Evolutionary conservation across 2,113 vertebrate species (phyloP).

Genomic region (Ascaphus truei): DNA sequence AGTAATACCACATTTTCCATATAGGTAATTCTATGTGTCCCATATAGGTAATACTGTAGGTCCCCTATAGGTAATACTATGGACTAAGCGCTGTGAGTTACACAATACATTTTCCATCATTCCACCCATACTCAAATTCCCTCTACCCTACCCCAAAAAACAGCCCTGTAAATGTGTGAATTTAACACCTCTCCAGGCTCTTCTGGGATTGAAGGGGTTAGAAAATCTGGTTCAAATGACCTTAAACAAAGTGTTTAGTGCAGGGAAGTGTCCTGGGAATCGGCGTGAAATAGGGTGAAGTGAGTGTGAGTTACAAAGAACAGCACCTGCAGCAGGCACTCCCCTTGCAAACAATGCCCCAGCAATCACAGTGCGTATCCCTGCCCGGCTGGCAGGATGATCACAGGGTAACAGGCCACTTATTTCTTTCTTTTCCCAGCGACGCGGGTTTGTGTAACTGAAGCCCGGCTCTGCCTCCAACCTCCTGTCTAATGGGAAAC

Average conservation of each 20-base stretch:
- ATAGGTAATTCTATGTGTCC: too few species aligned
- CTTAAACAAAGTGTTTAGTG: too few species aligned
- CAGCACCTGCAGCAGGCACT: constrained; percentile 12
- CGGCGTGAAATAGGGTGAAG: neutral
- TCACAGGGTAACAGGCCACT: neutral
- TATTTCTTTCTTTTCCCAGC: constrained; percentile 5
- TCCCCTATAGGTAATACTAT: too few species aligned
- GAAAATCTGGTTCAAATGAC: too few species aligned
- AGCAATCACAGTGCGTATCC: neutral
- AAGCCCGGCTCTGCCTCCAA: neutral
- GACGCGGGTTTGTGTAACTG: constrained; percentile 4
- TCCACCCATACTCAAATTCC: too few species aligned
- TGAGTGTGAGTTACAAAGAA: constrained; percentile 18
- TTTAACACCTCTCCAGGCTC: neutral
- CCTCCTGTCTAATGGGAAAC: neutral
- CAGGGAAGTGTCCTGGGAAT: neutral
- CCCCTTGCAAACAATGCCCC: constrained; percentile 1
- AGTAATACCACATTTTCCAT: too few species aligned
- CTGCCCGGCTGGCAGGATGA: neutral
- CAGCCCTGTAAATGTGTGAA: too few species aligned
- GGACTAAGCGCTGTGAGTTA: too few species aligned
- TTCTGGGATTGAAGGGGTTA: neutral
- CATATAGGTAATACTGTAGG: too few species aligned
- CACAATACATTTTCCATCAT: too few species aligned
- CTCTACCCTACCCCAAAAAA: too few species aligned